phyloP scores from a whole-genome alignment of 2,113 vertebrate species.

The Notarius quadriscutis region DNA sequence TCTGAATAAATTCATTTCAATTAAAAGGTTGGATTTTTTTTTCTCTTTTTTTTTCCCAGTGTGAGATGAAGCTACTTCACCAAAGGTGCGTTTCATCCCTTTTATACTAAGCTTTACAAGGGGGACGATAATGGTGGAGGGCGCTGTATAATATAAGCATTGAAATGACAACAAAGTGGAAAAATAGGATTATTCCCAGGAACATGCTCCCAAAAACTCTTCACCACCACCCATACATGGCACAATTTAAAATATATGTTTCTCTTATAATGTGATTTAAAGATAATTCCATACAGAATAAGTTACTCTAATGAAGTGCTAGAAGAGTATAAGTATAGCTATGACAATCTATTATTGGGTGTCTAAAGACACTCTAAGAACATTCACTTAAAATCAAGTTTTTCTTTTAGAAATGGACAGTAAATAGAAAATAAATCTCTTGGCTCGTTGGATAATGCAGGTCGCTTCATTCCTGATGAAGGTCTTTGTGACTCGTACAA shows the following conservation, averaged over 20 bases:
- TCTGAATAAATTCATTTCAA: too few species aligned
- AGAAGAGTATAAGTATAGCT: neutral
- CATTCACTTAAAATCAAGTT: conserved; percentile 28
- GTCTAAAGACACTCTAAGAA: conserved; percentile 6
- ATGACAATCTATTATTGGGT: neutral
- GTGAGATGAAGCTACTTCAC: too few species aligned
- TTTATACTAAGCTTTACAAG: too few species aligned
- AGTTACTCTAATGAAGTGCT: conserved; percentile 11
- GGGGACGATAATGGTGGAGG: too few species aligned
- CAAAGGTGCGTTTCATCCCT: too few species aligned
- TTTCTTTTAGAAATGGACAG: conserved; percentile 41
- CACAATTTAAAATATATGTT: neutral
- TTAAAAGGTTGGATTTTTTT: too few species aligned
- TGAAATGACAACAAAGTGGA: neutral
- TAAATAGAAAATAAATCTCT: conserved; percentile 55
- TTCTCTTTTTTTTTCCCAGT: too few species aligned
- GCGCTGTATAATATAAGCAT: neutral
- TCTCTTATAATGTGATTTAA: conserved; percentile 10
- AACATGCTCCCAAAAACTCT: neutral
- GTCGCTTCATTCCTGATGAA: conserved; percentile 48
- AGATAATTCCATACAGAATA: conserved; percentile 4
- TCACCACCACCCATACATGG: neutral
- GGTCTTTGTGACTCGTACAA: conserved; percentile 29
- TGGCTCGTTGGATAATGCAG: conserved; percentile 44
- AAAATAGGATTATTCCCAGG: neutral